Conservation (phyloP, 2,797 vertebrate genomes). For the Microctenopoma steveboyesi region DNA sequence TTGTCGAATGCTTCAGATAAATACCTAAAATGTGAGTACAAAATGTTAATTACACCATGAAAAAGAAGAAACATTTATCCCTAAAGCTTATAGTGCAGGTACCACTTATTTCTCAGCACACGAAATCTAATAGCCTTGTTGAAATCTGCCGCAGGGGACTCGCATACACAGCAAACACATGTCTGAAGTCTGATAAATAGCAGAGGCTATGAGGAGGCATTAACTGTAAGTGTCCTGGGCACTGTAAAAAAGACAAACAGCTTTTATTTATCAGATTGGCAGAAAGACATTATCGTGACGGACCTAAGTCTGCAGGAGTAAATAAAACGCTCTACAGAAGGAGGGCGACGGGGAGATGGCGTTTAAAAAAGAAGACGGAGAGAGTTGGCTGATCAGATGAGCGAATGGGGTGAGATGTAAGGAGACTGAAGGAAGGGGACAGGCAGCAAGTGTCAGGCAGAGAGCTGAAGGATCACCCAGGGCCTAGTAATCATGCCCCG, state of each 20-base stretch:
- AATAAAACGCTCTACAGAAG: constrained; percentile 77
- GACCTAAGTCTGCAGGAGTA: constrained; percentile 70
- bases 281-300: constrained; percentile 75
- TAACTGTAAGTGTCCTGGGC: constrained; percentile 78
- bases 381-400: constrained; percentile 60
- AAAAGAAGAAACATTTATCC: constrained; percentile 31
- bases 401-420: constrained; percentile 32
- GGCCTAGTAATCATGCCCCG: constrained; percentile 82
- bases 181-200: constrained; percentile 83
- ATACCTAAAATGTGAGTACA: constrained; percentile 13
- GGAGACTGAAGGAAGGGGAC: constrained; percentile 33
- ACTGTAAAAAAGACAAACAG: constrained; percentile 81
- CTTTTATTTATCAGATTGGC: constrained; percentile 82
- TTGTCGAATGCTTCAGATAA: constrained; percentile 4
- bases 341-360: constrained; percentile 34
- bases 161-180: constrained; percentile 54
- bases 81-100: constrained; percentile 39
- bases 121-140: constrained; percentile 72
- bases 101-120: constrained; percentile 52
- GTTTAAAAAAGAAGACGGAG: constrained; percentile 38
- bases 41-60: constrained; percentile 38
- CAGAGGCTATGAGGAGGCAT: constrained; percentile 72
- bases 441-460: constrained; percentile 69
- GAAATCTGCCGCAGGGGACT: constrained; percentile 70
- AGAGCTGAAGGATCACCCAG: constrained; percentile 82